Base-by-base conservation (phyloP, 1,140 invertebrate genomes). In the Aphelenchoides fujianensis region DNA sequence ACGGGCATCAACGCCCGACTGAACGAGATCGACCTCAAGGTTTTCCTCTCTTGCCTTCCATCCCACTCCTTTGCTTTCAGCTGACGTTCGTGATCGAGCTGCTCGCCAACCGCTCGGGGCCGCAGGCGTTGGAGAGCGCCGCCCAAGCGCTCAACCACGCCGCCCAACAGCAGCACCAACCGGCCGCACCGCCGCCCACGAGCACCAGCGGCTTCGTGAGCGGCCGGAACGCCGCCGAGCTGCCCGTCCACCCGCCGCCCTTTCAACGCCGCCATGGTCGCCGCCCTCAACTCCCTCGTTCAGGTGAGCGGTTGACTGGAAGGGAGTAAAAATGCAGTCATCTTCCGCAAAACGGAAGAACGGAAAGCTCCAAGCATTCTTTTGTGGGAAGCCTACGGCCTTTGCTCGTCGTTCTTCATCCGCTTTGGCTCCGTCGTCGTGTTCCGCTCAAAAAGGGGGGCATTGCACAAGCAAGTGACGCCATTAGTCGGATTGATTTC, bases 1-100 rank as follows among this genome's bases (percentile, higher is more conserved):
- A 81, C 68, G 48, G 64, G 64, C 2, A 80, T 82, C 55, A 84
- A 76, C 71, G 64, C 63, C 23, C 79, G 80, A 28, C 59, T 82
- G 5, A 83, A 84, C 68, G 80, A 82, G 53, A 83, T 82, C 53
- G 80, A 82, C 62, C 59, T 84, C 19, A 81, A 79, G 68, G 12
- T 2, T n/a, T n/a, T n/a, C n/a, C n/a, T n/a, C n/a, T n/a, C n/a
- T n/a, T n/a, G n/a, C n/a, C n/a, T n/a, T n/a, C 64, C 5, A 48
- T 48, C 41, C 12, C 23, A 48, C 23, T 48, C 23, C 41, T 48
- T 12, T 48, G 23, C 41, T 48, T 48, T 48, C 41, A 48, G 41
- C 69, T 78, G 41, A 63, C 70, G 12, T 68, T 82, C 23, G 78
- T 80, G 1, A 41, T 81, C 23, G 76, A 82, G 57, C 67, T 79